Conservation (phyloP, 2,888 invertebrate genomes). For the Acanthosepion esculentum region DNA sequence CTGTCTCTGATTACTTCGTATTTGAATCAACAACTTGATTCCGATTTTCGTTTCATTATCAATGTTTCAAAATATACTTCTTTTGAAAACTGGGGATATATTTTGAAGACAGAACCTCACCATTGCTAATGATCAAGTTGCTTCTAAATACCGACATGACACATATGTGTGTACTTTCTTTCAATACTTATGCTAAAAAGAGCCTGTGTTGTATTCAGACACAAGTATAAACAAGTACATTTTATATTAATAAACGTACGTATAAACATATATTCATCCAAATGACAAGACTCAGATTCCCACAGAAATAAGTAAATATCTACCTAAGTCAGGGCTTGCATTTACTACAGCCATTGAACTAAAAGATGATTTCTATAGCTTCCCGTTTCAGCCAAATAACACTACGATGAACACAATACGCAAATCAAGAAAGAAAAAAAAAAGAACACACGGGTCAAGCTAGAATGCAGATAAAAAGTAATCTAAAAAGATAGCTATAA, state of each 20-base stretch:
- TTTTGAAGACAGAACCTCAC: not conserved
- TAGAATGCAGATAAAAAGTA: not conserved
- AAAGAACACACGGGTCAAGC: not conserved
- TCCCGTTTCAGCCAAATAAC: not conserved
- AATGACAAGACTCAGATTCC: not conserved
- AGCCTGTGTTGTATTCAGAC: not conserved
- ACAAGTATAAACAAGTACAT: not conserved
- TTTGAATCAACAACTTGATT: too few species aligned
- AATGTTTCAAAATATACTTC: too few species aligned
- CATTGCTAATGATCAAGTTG: too few species aligned
- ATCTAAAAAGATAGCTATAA: not conserved
- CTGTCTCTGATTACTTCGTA: too few species aligned
- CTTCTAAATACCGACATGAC: too few species aligned
- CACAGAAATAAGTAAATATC: not conserved
- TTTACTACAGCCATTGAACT: not conserved
- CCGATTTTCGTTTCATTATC: too few species aligned
- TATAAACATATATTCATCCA: not conserved
- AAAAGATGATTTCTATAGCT: not conserved
- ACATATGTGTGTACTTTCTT: too few species aligned
- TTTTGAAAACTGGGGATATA: not conserved
- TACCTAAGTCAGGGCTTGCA: not conserved
- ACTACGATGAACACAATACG: not conserved
- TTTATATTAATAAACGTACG: not conserved
- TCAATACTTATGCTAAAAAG: not conserved
- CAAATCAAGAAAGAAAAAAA: not conserved